Conservation (phyloP, 1,140 invertebrate species). For the Aricia agestis region DNA sequence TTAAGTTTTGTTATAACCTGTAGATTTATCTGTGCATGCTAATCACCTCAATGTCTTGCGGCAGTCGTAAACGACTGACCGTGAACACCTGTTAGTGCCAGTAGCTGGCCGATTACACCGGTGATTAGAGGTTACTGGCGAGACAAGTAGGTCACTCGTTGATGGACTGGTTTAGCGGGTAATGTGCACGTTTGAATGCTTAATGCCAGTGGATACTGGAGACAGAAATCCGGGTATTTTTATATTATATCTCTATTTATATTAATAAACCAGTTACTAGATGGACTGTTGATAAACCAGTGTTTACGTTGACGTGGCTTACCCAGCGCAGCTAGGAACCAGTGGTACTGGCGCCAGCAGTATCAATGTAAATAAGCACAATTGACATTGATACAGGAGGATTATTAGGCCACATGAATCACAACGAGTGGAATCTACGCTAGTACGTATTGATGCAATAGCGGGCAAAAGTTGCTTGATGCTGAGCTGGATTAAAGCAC, state of each 20-base stretch:
- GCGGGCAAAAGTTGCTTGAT: too few relatives aligned
- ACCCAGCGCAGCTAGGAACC: too few relatives aligned
- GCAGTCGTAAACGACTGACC: background rate
- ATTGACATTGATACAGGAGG: too few relatives aligned
- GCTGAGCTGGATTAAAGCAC: too few relatives aligned
- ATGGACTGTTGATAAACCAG: too few relatives aligned
- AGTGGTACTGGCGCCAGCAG: too few relatives aligned
- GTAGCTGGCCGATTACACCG: background rate
- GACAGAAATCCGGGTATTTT: background rate
- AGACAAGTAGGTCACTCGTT: background rate
- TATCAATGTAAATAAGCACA: too few relatives aligned
- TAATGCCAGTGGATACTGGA: background rate
- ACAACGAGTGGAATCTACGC: too few relatives aligned
- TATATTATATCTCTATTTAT: background rate
- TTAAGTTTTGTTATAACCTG: background rate
- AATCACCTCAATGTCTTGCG: background rate
- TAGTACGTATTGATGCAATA: too few relatives aligned
- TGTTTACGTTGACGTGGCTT: too few relatives aligned
- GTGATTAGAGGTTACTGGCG: background rate
- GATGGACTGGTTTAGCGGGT: background rate
- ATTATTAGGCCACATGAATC: too few relatives aligned
- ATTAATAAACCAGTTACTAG: too few relatives aligned
- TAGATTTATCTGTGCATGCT: background rate
- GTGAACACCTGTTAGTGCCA: background rate
- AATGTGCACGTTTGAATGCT: background rate